Base-by-base conservation (phyloP, 2,113 vertebrate species). In the Crotalus viridis region DNA sequence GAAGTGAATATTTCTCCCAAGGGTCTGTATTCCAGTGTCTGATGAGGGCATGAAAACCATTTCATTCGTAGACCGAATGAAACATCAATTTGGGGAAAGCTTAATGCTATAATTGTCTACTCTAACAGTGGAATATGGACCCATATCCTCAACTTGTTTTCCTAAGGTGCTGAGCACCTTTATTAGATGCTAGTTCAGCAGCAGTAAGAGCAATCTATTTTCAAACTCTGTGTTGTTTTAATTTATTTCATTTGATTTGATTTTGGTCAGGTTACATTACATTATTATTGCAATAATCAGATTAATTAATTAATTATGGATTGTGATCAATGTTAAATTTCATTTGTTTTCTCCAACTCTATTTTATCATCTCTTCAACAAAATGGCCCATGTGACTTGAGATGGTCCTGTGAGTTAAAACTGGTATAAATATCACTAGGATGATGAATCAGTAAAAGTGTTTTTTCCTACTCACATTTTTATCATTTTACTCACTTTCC, bases 321-420 rank as follows among this genome's bases (percentile, higher is more conserved):
- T 43, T 93, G 89, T 95, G 64, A 51, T 21, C 85, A 57, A 9
- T 56, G 26, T 94, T 94, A 95, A 89, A 55, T 51, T 74, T 61
- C 5, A 54, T 39, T 90, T 46, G 22, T 88, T 69, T 90, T 87
- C 61, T 52, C 15, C 54, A 69, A 48, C 59, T 52, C 39, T 90
- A 85, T 21, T 93, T 61, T 39, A 46, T 87, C 88, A 87, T 56
- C 46, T 55, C 19, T 88, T 48, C 43, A 64, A 28, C 57, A 69
- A 74, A 94, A 85, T 4, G 85, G 88, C 17, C 61, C 87, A 54
- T 61, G 86, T 85, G 69, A 89, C 85, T 48, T 94, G 56, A 89
- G 0, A 48, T 85, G 86, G 51, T 69, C 51, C 74, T 61, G 22
- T 85, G 46, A 52, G 88, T 21, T 64, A 33, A 86, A 85, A 28